phyloP scores from a whole-genome alignment of 2,888 invertebrate species.

The Megamerina dolium region DNA sequence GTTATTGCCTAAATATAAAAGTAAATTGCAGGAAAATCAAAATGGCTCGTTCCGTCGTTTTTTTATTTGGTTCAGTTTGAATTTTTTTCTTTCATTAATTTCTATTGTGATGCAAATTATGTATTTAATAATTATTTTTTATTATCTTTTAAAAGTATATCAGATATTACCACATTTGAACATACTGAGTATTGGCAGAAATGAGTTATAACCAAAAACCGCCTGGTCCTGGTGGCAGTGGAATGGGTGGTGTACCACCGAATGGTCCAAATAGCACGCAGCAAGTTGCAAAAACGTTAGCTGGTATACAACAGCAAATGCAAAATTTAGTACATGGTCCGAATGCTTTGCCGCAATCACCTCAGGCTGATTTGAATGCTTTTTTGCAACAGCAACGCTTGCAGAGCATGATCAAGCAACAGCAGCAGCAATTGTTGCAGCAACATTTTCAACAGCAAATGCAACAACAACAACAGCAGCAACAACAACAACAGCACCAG shows the following conservation, averaged over 20 bases:
- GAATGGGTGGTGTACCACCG: conserved; percentile 27
- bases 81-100: too few relatives aligned
- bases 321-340: conserved; percentile 36
- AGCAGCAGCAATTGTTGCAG: conserved; percentile 30
- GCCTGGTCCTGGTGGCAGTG: conserved; percentile 26
- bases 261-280: conserved; percentile 33
- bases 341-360: conserved; percentile 31
- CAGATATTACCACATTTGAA: too few relatives aligned
- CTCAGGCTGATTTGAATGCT: conserved; percentile 32
- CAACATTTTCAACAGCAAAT: conserved; percentile 33
- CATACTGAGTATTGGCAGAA: too few relatives aligned
- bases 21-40: too few relatives aligned
- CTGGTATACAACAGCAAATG: conserved; percentile 39
- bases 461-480: conserved; percentile 36
- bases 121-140: too few relatives aligned
- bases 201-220: conserved; percentile 38
- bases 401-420: conserved; percentile 32
- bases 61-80: too few relatives aligned
- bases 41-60: too few relatives aligned
- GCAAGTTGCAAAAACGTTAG: conserved; percentile 34
- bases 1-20: too few relatives aligned
- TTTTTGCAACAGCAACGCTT: conserved; percentile 35
- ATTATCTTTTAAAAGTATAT: too few relatives aligned
- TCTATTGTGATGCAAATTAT: too few relatives aligned
- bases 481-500: too few relatives aligned